Percentiles rank a stretch among this genome's conserved stretches.
Conservation (phyloP, 2,888 invertebrate genomes). For the Chaitophorus viminalis region DNA sequence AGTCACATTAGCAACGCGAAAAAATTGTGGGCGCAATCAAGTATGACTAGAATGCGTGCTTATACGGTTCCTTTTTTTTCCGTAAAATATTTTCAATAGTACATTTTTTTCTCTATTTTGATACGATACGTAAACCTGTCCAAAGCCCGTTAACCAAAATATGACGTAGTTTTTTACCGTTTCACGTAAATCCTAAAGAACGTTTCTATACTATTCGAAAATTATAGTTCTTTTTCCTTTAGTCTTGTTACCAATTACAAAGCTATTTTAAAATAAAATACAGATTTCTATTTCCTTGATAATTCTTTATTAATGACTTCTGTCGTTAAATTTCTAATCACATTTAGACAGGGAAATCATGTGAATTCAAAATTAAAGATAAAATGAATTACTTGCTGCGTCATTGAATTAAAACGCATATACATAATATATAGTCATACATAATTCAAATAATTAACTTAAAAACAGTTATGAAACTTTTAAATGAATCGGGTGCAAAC, state of each 20-base stretch:
- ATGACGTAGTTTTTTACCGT: constrained; percentile 26
- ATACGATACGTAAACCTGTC: constrained; percentile 19
- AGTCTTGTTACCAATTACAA: not conserved
- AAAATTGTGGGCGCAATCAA: constrained; percentile 40
- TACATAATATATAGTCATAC: not conserved
- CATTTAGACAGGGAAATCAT: not conserved
- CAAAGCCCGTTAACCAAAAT: constrained; percentile 25
- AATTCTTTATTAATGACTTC: constrained; percentile 11
- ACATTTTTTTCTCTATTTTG: not conserved
- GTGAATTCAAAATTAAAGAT: not conserved
- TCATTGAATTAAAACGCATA: not conserved
- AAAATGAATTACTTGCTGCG: not conserved
- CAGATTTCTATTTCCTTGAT: not conserved
- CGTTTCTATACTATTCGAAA: constrained; percentile 18
- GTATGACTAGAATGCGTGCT: constrained; percentile 36
- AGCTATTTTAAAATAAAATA: constrained; percentile 14
- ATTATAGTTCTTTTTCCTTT: not conserved
- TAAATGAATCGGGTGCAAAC: no score
- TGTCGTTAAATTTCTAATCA: constrained; percentile 30
- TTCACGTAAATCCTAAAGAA: constrained; percentile 7
- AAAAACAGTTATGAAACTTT: no score
- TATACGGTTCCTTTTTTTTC: constrained; percentile 11
- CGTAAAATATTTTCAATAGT: not conserved
- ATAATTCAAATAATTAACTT: no score
- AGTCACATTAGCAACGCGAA: constrained; percentile 24